These are phyloP conservation scores for Tupaia tana DNA, from an alignment of 2,113 vertebrate genomes.

Conservation along the genomic window DNA sequence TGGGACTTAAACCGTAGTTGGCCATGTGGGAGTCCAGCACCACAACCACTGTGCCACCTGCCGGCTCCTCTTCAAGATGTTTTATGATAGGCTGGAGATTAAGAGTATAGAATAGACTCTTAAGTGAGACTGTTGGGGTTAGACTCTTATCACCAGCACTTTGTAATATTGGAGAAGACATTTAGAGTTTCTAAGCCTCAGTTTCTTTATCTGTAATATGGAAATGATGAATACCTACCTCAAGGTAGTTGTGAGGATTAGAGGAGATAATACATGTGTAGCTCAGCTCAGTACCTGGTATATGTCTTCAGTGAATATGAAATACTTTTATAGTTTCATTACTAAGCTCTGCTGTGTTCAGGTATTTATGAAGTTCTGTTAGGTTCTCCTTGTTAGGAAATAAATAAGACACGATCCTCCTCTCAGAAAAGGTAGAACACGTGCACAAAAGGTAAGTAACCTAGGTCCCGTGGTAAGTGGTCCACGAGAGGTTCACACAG, in stretches of 20 bases:
- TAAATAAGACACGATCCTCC: background rate
- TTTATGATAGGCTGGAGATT: background rate
- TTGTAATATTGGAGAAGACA: background rate
- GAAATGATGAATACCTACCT: background rate
- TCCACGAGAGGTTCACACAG: background rate
- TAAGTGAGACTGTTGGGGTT: background rate
- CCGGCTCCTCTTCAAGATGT: background rate
- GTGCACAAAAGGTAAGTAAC: background rate
- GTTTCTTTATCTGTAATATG: conserved; percentile 1
- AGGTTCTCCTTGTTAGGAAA: conserved; percentile 12
- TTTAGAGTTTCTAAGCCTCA: conserved; percentile 16
- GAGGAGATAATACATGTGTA: background rate
- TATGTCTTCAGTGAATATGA: background rate
- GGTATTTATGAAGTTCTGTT: background rate
- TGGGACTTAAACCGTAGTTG: no score
- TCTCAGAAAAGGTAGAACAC: conserved; percentile 15
- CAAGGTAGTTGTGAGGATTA: background rate
- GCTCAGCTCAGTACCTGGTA: background rate
- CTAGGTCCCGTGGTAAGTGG: background rate
- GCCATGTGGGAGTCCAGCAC: no score
- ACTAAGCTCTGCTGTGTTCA: background rate
- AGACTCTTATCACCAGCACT: background rate
- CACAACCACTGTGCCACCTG: no score
- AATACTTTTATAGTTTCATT: background rate
- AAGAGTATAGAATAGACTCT: background rate